Percentiles rank a stretch among this genome's conserved stretches.
Evolutionary conservation across 2,113 vertebrate species (phyloP).

Genomic region (Plestiodon gilberti): DNA sequence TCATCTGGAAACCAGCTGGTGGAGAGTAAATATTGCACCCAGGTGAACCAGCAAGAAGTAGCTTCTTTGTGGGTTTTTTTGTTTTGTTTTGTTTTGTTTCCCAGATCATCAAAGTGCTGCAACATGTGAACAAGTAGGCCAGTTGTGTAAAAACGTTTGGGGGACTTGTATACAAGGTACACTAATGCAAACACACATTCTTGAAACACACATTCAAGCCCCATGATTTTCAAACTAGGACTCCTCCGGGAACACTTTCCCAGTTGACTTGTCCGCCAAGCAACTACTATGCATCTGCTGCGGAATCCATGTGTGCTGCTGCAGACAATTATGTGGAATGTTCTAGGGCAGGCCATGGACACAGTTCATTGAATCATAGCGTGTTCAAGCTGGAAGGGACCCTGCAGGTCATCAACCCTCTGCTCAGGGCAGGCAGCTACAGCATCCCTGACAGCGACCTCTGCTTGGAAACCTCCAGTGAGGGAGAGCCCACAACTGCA

Average conservation of each 20-base stretch:
- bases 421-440: too few species aligned
- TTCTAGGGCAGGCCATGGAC: background rate
- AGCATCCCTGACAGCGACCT: too few species aligned
- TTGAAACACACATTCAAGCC: background rate
- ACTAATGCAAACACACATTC: background rate
- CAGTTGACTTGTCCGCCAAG: background rate
- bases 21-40: background rate
- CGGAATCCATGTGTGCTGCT: background rate
- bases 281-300: background rate
- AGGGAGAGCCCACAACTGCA: too few species aligned
- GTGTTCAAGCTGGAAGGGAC: too few species aligned
- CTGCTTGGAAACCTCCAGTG: too few species aligned
- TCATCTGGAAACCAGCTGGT: background rate
- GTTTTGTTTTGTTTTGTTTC: too few species aligned
- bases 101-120: too few species aligned
- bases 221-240: background rate
- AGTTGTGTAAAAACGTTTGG: too few species aligned
- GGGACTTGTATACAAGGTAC: background rate
- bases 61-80: too few species aligned
- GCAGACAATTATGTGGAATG: background rate
- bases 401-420: too few species aligned
- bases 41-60: background rate
- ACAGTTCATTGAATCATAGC: background rate
- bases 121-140: too few species aligned
- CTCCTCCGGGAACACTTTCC: background rate